These are phyloP conservation scores for Acronicta aceris DNA, from an alignment of 2,888 invertebrate genomes.

Conservation along the genomic window DNA sequence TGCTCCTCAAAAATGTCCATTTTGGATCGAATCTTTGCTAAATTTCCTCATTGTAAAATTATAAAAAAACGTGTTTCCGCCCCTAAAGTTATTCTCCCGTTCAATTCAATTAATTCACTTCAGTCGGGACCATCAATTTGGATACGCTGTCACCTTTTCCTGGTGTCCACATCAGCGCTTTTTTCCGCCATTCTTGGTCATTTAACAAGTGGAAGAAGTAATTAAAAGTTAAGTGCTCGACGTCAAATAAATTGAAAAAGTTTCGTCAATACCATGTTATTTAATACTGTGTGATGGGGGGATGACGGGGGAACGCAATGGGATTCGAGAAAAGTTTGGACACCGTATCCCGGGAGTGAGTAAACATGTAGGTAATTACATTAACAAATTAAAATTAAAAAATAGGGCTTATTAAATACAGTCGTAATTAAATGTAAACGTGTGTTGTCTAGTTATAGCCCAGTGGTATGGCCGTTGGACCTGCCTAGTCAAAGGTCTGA, in stretches of 20 bases:
- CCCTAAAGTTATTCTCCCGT: conserved; percentile 25
- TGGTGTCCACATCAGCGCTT: conserved; percentile 21
- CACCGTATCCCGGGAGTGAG: conserved; percentile 8
- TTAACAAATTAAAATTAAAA: conserved; percentile 24
- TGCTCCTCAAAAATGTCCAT: conserved; percentile 37
- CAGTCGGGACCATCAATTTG: conserved; percentile 42
- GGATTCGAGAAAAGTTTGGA: conserved; percentile 13
- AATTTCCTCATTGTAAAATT: conserved; percentile 23
- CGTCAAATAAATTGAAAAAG: conserved; percentile 70
- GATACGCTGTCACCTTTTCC: conserved; percentile 33
- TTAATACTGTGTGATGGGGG: conserved; percentile 28
- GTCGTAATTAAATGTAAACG: conserved; percentile 39
- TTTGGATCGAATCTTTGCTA: conserved; percentile 12
- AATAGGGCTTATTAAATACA: conserved; percentile 6
- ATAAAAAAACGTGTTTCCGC: conserved; percentile 24
- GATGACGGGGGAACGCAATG: conserved; percentile 6
- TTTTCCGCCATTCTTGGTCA: conserved; percentile 39
- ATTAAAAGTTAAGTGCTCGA: conserved; percentile 66
- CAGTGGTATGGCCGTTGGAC: no score
- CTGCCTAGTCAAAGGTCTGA: no score
- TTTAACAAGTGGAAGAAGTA: conserved; percentile 52
- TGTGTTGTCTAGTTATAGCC: no score
- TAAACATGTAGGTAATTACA: conserved; percentile 41
- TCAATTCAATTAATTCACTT: conserved; percentile 46
- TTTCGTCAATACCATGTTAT: conserved; percentile 54